Evolutionary conservation across 2,113 vertebrate genomes (phyloP), one percentile per base, ranked within the genome.

Genomic region (Agapornis roseicollis): DNA sequence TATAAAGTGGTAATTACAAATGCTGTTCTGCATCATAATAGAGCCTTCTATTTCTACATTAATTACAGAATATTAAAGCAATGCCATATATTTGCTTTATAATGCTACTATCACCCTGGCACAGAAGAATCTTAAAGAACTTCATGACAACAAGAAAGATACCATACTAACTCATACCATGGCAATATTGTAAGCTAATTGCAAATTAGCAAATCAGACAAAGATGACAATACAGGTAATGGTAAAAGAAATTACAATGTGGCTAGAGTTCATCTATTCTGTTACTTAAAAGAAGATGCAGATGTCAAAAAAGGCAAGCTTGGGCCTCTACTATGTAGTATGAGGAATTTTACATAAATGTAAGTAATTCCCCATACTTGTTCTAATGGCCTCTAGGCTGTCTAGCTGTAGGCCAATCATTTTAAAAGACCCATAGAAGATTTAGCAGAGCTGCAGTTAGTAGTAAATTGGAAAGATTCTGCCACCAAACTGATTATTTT

Each of bases 1-100:
- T 89, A 92, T 66, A 90, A 94, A 90, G 66, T 50, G 49, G 41
- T 92, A 90, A 94, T 92, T 93, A 58, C 63, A 80, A 88, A 92
- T 79, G 47, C 83, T 94, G 28, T 76, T 94, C 73, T 87, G 83
- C 52, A 71, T 90, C 77, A 37, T 81, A 90, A 61, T 2, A 72
- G 23, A 96, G 58, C 37, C 68, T 87, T 88, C 88, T 92, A 74
- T 52, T 87, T 69, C 77, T 66, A 47, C 56, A 52, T 94, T 87
- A 76, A 90, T 85, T 90, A 87, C 42, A 85, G 41, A 96, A 89
- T 25, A 76, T 41, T 63, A 86, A 86, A 81, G 80, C n/a, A 74
- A 92, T 60, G 56, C 27, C 49, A 76, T 72, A 82, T 37, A 39
- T 70, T 39, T 61, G 25, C 28, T 85, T 47, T 44, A 18, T 35